Conservation (phyloP, 2,888 invertebrate species). For the Conistra vaccinii region DNA sequence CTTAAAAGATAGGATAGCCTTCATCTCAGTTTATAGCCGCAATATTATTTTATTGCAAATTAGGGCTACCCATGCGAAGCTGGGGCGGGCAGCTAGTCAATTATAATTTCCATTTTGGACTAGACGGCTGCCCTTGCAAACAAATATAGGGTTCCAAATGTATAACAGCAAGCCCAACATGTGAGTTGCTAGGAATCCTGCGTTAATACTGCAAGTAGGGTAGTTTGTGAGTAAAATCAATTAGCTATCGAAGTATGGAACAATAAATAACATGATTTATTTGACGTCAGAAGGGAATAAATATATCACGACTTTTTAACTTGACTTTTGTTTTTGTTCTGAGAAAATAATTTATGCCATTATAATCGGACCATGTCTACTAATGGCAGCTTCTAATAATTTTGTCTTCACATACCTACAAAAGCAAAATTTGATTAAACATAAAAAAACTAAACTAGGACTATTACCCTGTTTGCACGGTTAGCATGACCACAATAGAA, state of each 20-base stretch:
- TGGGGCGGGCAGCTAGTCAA: no score
- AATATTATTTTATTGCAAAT: no score
- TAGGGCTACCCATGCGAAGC: no score
- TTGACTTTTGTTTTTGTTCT: background rate
- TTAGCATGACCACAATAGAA: no score
- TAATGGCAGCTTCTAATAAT: background rate
- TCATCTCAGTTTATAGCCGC: no score
- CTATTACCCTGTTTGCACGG: background rate
- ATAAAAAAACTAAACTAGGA: conserved; percentile 8
- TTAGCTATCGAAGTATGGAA: conserved; percentile 29
- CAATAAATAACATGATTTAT: conserved; percentile 17
- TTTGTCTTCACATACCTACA: background rate
- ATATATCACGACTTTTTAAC: background rate
- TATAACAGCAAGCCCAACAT: conserved; percentile 66
- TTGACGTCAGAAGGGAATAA: conserved; percentile 1
- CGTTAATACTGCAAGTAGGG: conserved; percentile 28
- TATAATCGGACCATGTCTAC: background rate
- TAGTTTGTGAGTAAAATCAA: conserved; percentile 48
- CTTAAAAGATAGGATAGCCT: no score
- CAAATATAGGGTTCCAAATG: conserved; percentile 64
- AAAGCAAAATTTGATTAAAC: background rate
- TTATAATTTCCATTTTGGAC: conserved; percentile 9
- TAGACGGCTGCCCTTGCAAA: conserved; percentile 56
- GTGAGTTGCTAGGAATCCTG: conserved; percentile 56
- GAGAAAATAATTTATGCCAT: background rate